phyloP scores from a whole-genome alignment of 2,113 vertebrate genomes.

The Spheniscus mendiculus region DNA sequence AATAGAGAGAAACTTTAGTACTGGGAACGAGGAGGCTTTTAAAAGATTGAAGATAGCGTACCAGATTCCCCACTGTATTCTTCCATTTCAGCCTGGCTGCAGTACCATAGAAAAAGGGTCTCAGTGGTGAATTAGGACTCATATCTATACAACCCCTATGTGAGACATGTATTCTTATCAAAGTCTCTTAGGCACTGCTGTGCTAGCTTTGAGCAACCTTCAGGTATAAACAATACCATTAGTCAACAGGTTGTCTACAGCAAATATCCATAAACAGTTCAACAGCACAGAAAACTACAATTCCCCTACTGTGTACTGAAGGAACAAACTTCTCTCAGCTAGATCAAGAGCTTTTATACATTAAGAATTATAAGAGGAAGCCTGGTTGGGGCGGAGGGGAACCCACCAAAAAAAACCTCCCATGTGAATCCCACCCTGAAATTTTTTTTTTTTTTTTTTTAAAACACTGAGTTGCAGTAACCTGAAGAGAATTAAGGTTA shows the following conservation, averaged over 20 bases:
- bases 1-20: neutral
- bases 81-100: neutral
- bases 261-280: neutral
- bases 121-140: neutral
- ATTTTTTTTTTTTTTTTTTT: neutral
- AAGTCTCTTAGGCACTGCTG: neutral
- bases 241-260: neutral
- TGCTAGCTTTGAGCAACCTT: neutral
- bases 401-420: fast-evolving
- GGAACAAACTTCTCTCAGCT: neutral
- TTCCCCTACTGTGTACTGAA: neutral
- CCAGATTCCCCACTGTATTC: neutral
- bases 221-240: neutral
- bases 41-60: neutral
- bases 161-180: neutral
- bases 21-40: neutral
- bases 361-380: neutral
- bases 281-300: neutral
- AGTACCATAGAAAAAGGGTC: neutral
- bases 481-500: neutral
- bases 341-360: neutral
- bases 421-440: neutral
- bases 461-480: neutral
- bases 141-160: neutral
- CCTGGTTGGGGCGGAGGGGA: fast-evolving